Evolutionary conservation across 2,888 invertebrate genomes (phyloP).

Genomic region (Tortricodes alternella): DNA sequence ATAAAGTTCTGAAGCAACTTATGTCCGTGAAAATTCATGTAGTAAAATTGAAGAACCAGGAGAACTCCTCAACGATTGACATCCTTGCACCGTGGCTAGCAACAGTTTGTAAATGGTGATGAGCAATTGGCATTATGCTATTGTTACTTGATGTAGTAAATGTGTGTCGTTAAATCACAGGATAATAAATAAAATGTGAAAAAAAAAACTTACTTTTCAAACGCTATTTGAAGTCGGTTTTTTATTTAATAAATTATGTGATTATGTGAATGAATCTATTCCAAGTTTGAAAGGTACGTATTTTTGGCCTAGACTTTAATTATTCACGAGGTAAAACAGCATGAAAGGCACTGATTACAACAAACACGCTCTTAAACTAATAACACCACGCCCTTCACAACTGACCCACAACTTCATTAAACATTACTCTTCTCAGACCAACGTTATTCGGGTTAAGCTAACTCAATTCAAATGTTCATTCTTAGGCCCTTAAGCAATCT

Average conservation of each 20-base stretch:
- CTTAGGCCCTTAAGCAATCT: constrained; percentile 1
- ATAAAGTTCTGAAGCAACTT: no score
- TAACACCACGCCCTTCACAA: neutral
- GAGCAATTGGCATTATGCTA: no score
- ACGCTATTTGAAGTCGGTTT: no score
- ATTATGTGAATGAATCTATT: neutral
- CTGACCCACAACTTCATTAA: neutral
- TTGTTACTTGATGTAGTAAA: no score
- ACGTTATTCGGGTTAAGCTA: constrained; percentile 2
- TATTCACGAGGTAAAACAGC: constrained; percentile 9
- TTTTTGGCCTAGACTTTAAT: constrained; percentile 6
- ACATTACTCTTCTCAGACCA: neutral
- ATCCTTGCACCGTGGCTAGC: no score
- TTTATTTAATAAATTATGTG: constrained; percentile 4
- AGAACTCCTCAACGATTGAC: no score
- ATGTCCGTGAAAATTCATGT: no score
- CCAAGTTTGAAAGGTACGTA: constrained; percentile 5
- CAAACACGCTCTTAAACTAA: constrained; percentile 13
- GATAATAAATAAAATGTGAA: no score
- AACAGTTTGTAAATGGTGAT: no score
- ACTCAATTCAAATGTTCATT: neutral
- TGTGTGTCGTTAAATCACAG: no score
- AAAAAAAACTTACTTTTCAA: no score
- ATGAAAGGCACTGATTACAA: constrained; percentile 29
- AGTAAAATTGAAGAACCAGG: no score